These are phyloP conservation scores for Venusia cambrica DNA, from an alignment of 2,888 invertebrate genomes.

Conservation along the genomic window DNA sequence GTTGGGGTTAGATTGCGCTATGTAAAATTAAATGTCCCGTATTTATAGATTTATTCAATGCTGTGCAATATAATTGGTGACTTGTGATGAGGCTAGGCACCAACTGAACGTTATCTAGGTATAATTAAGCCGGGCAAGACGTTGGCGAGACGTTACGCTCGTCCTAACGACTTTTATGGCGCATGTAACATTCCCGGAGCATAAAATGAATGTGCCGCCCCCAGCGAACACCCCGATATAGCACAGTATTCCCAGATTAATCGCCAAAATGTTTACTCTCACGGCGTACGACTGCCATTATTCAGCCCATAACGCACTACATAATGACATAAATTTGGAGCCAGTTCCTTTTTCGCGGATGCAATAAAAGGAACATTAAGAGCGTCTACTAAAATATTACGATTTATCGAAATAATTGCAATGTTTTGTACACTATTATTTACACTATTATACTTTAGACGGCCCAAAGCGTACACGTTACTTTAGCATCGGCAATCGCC, in stretches of 20 bases:
- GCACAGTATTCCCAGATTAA: constrained; percentile 71
- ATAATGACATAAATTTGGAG: constrained; percentile 58
- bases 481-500: too few relatives aligned
- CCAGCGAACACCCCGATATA: constrained; percentile 61
- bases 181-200: constrained; percentile 79
- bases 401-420: constrained; percentile 6
- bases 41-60: too few relatives aligned
- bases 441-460: too few relatives aligned
- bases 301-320: constrained; percentile 49
- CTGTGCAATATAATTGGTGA: too few relatives aligned
- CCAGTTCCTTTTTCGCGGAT: constrained; percentile 40
- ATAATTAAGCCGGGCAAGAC: constrained; percentile 79
- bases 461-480: too few relatives aligned
- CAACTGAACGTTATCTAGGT: constrained; percentile 71
- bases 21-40: too few relatives aligned
- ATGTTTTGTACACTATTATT: constrained; percentile 3
- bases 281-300: constrained; percentile 61
- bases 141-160: constrained; percentile 77
- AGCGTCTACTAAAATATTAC: constrained; percentile 18
- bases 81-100: constrained; percentile 52
- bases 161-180: constrained; percentile 80
- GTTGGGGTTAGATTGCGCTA: too few relatives aligned
- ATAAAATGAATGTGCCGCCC: constrained; percentile 80
- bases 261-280: constrained; percentile 75
- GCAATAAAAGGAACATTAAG: constrained; percentile 33